Conservation (phyloP, 1,140 invertebrate genomes). For the Archivesica marissinica region DNA sequence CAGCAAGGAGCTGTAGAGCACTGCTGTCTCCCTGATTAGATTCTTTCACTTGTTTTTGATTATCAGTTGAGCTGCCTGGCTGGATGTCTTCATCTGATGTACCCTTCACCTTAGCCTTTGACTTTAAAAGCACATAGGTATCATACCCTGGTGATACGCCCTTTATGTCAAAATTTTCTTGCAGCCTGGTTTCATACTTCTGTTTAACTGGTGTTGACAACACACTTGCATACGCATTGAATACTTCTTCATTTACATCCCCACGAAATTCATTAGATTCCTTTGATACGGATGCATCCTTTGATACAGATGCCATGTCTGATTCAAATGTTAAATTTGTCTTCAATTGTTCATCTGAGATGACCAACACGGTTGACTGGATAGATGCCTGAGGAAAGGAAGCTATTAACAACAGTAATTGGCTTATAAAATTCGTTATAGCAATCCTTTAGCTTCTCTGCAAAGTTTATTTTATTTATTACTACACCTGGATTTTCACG, state of each 20-base stretch:
- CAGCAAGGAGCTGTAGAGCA: neutral
- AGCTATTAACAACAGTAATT: conserved; percentile 59
- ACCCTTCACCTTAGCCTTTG: neutral
- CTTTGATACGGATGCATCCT: neutral
- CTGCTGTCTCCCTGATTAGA: no score
- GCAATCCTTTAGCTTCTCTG: conserved; percentile 62
- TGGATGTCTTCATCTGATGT: no score
- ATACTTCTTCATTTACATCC: neutral
- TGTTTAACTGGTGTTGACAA: conserved; percentile 19
- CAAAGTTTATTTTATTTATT: conserved; percentile 60
- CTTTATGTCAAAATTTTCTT: conserved; percentile 7
- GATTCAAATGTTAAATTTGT: conserved; percentile 9
- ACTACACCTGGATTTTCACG: conserved; percentile 44
- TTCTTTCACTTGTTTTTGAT: neutral
- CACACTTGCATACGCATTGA: conserved; percentile 12
- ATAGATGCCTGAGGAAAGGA: conserved; percentile 51
- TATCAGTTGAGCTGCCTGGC: no score
- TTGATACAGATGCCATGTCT: neutral
- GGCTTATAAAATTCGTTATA: conserved; percentile 65
- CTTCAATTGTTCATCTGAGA: conserved; percentile 38
- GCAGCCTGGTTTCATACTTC: conserved; percentile 16
- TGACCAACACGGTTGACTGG: conserved; percentile 35
- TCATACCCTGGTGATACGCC: conserved; percentile 7
- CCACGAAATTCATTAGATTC: neutral
- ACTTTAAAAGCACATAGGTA: neutral